Conservation (phyloP, 2,888 invertebrate species). For the Thecophora atra region DNA sequence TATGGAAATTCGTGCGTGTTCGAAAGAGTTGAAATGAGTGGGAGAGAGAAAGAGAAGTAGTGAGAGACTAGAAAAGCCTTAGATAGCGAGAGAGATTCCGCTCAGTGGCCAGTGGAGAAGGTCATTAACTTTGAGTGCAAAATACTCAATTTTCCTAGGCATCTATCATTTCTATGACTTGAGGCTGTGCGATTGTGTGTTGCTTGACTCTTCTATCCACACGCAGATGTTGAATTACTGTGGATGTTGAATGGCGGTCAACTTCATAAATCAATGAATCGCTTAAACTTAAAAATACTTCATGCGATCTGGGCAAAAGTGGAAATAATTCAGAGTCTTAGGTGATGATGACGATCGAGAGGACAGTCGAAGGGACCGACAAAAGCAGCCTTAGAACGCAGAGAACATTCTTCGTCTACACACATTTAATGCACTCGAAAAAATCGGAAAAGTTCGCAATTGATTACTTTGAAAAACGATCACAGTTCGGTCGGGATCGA, state of each 20-base stretch:
- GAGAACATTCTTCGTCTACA: too few relatives aligned
- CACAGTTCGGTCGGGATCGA: too few relatives aligned
- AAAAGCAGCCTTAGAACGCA: neutral
- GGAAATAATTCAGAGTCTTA: constrained; percentile 5
- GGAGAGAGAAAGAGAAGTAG: constrained; percentile 13
- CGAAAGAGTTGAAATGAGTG: constrained; percentile 8
- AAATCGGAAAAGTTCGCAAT: too few relatives aligned
- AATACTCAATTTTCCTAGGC: constrained; percentile 25
- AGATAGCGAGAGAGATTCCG: neutral
- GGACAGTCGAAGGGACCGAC: neutral
- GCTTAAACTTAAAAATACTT: constrained; percentile 20
- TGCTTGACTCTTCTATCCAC: constrained; percentile 5
- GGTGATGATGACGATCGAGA: neutral
- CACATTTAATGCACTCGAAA: too few relatives aligned
- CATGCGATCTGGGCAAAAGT: neutral
- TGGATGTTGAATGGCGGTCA: constrained; percentile 35
- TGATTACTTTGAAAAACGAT: too few relatives aligned
- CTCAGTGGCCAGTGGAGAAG: constrained; percentile 27
- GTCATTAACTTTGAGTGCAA: constrained; percentile 41
- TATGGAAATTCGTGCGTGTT: constrained; percentile 48
- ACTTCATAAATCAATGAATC: constrained; percentile 40
- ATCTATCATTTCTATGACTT: constrained; percentile 6
- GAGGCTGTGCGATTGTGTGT: constrained; percentile 10
- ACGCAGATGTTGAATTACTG: neutral
- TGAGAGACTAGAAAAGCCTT: neutral